These are phyloP conservation scores for Hirtodrosophila confusa DNA, from an alignment of 2,888 invertebrate species.

Conservation along the genomic window DNA sequence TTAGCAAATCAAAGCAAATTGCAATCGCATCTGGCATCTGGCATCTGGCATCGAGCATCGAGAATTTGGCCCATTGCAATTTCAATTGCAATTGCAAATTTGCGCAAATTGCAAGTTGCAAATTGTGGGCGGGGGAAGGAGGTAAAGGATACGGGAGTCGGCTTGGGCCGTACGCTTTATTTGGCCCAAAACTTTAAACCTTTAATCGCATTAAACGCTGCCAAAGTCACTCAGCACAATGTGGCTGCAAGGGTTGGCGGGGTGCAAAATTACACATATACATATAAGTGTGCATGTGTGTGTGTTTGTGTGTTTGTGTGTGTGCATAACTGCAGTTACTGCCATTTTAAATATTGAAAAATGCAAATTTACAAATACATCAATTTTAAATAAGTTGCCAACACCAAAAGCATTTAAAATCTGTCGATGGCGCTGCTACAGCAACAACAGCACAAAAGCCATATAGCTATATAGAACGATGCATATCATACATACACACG, in stretches of 20 bases:
- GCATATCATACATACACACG: neutral
- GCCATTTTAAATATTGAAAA: conserved; percentile 74
- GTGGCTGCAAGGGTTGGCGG: neutral
- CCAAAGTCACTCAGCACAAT: conserved; percentile 50
- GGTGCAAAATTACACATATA: neutral
- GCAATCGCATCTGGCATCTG: conserved; percentile 36
- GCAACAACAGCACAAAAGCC: conserved; percentile 15
- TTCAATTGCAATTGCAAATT: conserved; percentile 18
- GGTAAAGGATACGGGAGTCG: neutral
- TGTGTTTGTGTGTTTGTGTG: conserved; percentile 20
- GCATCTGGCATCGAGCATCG: conserved; percentile 3
- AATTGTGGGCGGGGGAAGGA: neutral
- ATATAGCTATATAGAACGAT: neutral
- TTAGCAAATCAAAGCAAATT: conserved; percentile 65
- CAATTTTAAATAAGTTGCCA: conserved; percentile 73
- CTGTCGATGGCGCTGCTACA: conserved; percentile 62
- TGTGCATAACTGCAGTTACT: conserved; percentile 28
- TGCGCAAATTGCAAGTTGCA: conserved; percentile 5
- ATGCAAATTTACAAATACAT: conserved; percentile 78
- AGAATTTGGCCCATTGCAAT: conserved; percentile 16
- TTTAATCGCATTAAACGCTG: conserved; percentile 77
- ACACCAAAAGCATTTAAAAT: conserved; percentile 78
- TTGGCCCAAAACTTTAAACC: conserved; percentile 75
- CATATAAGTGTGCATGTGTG: neutral
- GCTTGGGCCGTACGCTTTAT: conserved; percentile 62